A percentile compares a stretch with the other conserved stretches of the same genome.
Evolutionary conservation across 2,113 vertebrate species (phyloP).

Genomic region (human (Homo sapiens)): GRCh38 chr7:113823001-113823500

Average conservation of each 20-base stretch:
- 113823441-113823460: too few species aligned
- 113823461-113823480: too few species aligned
- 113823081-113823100: not conserved
- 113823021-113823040: not conserved
- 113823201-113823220: not conserved
- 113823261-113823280: not conserved
- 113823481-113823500: too few species aligned
- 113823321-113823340: not conserved
- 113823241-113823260: not conserved
- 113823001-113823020: slow-evolving; percentile 4
- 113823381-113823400: not conserved
- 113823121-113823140: not conserved
- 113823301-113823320: not conserved
- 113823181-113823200: not conserved
- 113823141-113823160: not conserved
- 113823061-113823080: not conserved
- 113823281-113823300: not conserved
- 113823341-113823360: not conserved
- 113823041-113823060: not conserved
- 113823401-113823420: not conserved
- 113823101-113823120: not conserved
- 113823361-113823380: not conserved
- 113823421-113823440: not conserved
- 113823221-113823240: not conserved
- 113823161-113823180: not conserved